These are phyloP conservation scores for Gnathonemus longibarbis DNA, from an alignment of 2,113 vertebrate species.

Conservation along the genomic window DNA sequence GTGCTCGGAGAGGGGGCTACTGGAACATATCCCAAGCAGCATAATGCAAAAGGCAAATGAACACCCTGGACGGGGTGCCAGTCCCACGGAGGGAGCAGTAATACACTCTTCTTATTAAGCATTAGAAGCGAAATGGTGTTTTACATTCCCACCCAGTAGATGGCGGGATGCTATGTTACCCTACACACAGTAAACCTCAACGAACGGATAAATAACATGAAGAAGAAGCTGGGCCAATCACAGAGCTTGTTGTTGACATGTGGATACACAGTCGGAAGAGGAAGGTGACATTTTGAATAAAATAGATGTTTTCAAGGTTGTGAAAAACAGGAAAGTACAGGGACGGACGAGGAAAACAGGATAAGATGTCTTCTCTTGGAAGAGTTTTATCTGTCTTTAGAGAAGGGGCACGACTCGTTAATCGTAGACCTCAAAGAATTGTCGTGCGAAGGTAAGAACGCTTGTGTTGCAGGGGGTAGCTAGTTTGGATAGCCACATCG, in stretches of 20 bases:
- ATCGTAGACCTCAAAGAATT: conserved; percentile 35
- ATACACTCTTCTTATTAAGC: background rate
- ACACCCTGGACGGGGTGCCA: background rate
- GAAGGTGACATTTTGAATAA: conserved; percentile 56
- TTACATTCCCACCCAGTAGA: background rate
- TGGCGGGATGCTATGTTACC: background rate
- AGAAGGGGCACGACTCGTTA: conserved; percentile 31
- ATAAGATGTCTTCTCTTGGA: conserved; percentile 51
- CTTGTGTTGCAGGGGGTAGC: background rate
- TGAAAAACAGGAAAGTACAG: background rate
- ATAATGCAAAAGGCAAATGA: background rate
- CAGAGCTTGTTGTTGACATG: conserved; percentile 33
- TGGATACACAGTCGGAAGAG: conserved; percentile 22
- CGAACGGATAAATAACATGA: background rate
- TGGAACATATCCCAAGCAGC: background rate
- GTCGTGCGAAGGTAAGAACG: conserved; percentile 49
- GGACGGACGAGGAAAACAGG: background rate
- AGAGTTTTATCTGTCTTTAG: conserved; percentile 44
- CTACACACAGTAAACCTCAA: background rate
- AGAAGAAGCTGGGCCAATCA: conserved; percentile 44
- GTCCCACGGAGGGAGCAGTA: background rate
- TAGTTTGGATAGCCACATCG: conserved; percentile 12
- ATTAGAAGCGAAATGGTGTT: background rate
- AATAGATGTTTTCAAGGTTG: background rate
- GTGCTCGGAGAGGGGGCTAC: background rate